phyloP scores from a whole-genome alignment of 2,113 vertebrate genomes.

The Uria aalge region DNA sequence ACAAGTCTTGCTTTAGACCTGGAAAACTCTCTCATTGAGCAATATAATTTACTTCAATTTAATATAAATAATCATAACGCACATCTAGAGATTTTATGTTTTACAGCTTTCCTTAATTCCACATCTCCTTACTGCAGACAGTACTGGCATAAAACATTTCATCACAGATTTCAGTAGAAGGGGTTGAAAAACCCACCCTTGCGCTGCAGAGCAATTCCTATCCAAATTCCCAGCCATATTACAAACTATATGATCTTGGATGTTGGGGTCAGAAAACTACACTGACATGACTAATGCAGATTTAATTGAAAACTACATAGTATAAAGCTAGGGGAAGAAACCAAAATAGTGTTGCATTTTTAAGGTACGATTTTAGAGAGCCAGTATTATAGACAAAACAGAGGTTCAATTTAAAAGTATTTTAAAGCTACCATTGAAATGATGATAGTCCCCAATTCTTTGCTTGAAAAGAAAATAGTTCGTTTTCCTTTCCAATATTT shows the following conservation, averaged over 20 bases:
- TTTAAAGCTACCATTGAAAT: constrained; percentile 30
- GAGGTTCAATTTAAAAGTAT: constrained; percentile 20
- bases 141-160: constrained; percentile 53
- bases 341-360: background rate
- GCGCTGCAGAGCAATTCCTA: background rate
- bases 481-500: background rate
- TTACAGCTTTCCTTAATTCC: constrained; percentile 64
- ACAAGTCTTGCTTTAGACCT: constrained; percentile 20
- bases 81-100: constrained; percentile 52
- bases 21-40: constrained; percentile 16
- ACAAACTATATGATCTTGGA: background rate
- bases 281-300: constrained; percentile 17
- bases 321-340: background rate
- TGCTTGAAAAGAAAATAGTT: background rate
- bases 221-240: background rate
- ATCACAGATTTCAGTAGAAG: background rate
- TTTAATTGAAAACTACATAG: background rate
- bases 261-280: background rate
- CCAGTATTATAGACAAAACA: background rate
- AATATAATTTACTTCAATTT: constrained; percentile 58
- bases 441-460: background rate
- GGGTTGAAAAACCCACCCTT: background rate
- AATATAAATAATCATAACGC: constrained; percentile 56
- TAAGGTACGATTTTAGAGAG: constrained; percentile 24
- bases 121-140: constrained; percentile 26